A percentile compares a stretch with the other conserved stretches of the same genome.
phyloP scores from a whole-genome alignment of 2,797 vertebrate species.

The Eupleurogrammus muticus region DNA sequence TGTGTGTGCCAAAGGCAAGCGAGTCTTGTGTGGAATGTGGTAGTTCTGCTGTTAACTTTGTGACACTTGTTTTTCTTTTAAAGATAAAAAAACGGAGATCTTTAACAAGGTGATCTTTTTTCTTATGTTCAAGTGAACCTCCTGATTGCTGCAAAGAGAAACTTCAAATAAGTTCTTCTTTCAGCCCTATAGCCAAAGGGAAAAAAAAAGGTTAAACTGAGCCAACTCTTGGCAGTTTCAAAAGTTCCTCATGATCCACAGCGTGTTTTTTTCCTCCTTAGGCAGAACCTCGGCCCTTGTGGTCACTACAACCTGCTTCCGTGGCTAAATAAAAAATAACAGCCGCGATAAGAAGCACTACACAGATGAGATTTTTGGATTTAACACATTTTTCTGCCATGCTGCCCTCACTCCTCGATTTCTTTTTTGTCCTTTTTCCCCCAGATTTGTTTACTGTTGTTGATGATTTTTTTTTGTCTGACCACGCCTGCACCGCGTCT shows the following conservation, averaged over 20 bases:
- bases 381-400: conserved; percentile 63
- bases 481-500: conserved; percentile 72
- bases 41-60: conserved; percentile 18
- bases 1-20: conserved; percentile 18
- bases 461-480: conserved; percentile 70
- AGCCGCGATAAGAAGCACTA: conserved; percentile 69
- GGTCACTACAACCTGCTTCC: conserved; percentile 75
- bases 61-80: not conserved
- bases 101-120: not conserved
- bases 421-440: conserved; percentile 54
- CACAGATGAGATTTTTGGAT: conserved; percentile 74
- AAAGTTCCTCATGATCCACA: too few relatives aligned
- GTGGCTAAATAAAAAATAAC: conserved; percentile 74
- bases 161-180: conserved; percentile 10
- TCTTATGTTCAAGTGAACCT: not conserved
- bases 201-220: conserved; percentile 64
- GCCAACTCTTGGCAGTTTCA: conserved; percentile 24
- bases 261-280: too few relatives aligned
- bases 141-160: conserved; percentile 19
- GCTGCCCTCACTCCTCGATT: conserved; percentile 8
- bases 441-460: conserved; percentile 76
- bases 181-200: conserved; percentile 8
- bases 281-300: conserved; percentile 63
- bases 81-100: conserved; percentile 21
- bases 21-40: conserved; percentile 49